Evolutionary conservation across 2,113 vertebrate genomes (phyloP).

Genomic region (Cryptomyrus ogoouensis): DNA sequence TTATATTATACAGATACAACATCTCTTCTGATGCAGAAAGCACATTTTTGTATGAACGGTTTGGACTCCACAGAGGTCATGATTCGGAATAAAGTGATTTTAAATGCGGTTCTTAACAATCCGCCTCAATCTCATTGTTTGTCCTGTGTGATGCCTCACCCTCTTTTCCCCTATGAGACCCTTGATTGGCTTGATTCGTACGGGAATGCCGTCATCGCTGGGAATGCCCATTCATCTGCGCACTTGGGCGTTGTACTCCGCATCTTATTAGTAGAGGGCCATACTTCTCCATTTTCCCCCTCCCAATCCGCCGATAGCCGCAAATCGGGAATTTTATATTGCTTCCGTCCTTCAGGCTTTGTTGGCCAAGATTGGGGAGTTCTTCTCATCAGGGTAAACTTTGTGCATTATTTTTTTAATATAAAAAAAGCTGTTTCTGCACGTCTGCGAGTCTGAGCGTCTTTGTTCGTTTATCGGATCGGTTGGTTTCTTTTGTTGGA

Average conservation of each 20-base stretch:
- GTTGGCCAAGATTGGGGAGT: conserved; percentile 51
- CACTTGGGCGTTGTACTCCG: conserved; percentile 98
- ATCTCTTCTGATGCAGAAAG: neutral
- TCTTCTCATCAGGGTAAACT: conserved; percentile 54
- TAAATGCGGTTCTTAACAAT: conserved; percentile 26
- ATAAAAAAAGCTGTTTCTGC: conserved; percentile 52
- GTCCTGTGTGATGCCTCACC: conserved; percentile 56
- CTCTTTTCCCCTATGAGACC: conserved; percentile 51
- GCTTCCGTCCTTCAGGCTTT: conserved; percentile 49
- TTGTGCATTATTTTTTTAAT: conserved; percentile 39
- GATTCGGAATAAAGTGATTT: neutral
- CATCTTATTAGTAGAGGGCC: conserved; percentile 98
- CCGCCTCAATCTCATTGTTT: conserved; percentile 69
- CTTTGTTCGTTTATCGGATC: conserved; percentile 94
- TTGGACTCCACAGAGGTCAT: neutral
- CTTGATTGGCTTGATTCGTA: conserved; percentile 73
- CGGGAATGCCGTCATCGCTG: conserved; percentile 77
- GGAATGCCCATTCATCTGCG: conserved; percentile 87
- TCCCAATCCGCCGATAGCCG: conserved; percentile 58
- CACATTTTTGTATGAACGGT: neutral
- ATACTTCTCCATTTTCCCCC: conserved; percentile 86
- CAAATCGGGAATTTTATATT: conserved; percentile 71
- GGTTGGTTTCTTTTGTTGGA: conserved; percentile 91
- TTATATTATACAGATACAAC: neutral
- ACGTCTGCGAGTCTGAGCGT: conserved; percentile 56